phyloP scores from a whole-genome alignment of 2,113 vertebrate genomes.

The Ranitomeya variabilis region DNA sequence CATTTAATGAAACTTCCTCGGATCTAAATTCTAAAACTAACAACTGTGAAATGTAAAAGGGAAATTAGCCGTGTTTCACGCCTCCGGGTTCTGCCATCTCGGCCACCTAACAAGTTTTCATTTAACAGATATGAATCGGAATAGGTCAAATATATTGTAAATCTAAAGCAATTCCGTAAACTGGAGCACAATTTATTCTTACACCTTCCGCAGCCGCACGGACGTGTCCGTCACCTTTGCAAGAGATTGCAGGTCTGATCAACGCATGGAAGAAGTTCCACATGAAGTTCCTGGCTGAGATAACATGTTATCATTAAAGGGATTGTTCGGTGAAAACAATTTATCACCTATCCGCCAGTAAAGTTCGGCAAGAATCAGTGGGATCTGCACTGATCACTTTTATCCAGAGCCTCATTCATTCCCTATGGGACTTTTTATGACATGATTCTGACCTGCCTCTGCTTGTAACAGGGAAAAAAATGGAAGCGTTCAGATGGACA shows the following conservation, averaged over 20 bases:
- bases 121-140: conserved; percentile 23
- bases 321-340: too few species aligned
- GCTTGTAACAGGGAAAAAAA: too few species aligned
- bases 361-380: too few species aligned
- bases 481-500: too few species aligned
- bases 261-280: not conserved
- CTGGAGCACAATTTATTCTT: not conserved
- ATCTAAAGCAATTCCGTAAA: not conserved
- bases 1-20: not conserved
- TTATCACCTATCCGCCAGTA: too few species aligned
- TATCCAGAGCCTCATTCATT: too few species aligned
- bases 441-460: too few species aligned
- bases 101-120: conserved; percentile 36
- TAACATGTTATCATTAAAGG: too few species aligned
- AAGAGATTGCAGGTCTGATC: not conserved
- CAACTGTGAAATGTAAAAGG: not conserved
- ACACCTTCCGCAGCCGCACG: not conserved
- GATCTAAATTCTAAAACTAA: conserved; percentile 17
- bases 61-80: conserved; percentile 2
- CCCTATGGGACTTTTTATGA: too few species aligned
- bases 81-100: conserved; percentile 4
- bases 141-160: conserved; percentile 47
- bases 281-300: not conserved
- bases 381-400: too few species aligned
- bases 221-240: not conserved